Evolutionary conservation across 2,888 invertebrate species (phyloP).

Genomic region (Dicyrtomina minuta): DNA sequence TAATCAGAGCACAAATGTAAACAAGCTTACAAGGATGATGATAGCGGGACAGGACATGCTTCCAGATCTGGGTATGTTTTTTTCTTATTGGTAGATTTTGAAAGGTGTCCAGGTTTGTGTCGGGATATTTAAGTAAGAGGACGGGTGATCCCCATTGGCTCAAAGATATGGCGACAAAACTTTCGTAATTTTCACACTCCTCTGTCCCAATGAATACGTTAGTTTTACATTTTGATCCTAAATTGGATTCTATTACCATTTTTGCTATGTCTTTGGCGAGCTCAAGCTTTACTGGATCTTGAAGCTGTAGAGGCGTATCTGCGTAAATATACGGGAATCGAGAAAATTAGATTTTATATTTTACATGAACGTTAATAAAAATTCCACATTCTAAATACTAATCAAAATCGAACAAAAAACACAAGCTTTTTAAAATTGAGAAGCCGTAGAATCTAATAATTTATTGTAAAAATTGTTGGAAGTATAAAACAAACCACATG

Average conservation of each 20-base stretch:
- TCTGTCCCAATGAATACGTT: slow-evolving; percentile 38
- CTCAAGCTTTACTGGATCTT: slow-evolving; percentile 18
- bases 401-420: too few species aligned
- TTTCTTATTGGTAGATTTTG: too few species aligned
- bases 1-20: slow-evolving; percentile 41
- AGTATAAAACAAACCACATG: too few species aligned
- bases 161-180: slow-evolving; percentile 30
- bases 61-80: neutral
- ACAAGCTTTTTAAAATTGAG: too few species aligned
- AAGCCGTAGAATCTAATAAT: too few species aligned
- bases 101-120: neutral
- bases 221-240: slow-evolving; percentile 43
- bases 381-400: too few species aligned
- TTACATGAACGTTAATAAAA: too few species aligned
- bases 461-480: too few species aligned
- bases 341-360: too few species aligned
- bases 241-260: slow-evolving; percentile 38
- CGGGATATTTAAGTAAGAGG: slow-evolving; percentile 30
- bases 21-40: slow-evolving; percentile 37
- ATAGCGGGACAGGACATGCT: neutral
- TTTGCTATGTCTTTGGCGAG: slow-evolving; percentile 44
- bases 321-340: too few species aligned
- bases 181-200: slow-evolving; percentile 38
- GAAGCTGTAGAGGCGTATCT: too few species aligned
- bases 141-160: slow-evolving; percentile 44